These are phyloP conservation scores for Anolis sagrei DNA, from an alignment of 2,113 vertebrate species.

Conservation along the genomic window DNA sequence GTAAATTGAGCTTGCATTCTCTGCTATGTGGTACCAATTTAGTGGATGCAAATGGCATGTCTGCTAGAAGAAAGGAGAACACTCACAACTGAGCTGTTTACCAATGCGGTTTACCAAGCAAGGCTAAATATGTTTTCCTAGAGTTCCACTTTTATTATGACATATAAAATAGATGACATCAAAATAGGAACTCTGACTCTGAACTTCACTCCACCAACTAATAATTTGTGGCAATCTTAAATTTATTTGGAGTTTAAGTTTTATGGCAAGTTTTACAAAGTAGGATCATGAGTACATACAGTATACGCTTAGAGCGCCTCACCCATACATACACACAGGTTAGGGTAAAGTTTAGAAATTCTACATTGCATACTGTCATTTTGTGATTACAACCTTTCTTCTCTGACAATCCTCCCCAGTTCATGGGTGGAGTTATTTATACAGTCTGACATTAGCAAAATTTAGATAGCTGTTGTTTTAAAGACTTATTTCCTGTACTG, in stretches of 20 bases:
- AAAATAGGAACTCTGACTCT: neutral
- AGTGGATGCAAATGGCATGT: neutral
- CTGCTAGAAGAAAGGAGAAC: neutral
- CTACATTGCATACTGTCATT: too few species aligned
- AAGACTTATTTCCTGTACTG: neutral
- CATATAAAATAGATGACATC: neutral
- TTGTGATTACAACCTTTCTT: neutral
- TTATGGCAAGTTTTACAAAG: neutral
- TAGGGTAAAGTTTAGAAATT: too few species aligned
- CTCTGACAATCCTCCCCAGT: neutral
- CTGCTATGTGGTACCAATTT: neutral
- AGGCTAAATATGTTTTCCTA: neutral
- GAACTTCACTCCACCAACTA: neutral
- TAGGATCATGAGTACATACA: neutral
- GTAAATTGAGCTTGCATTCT: neutral
- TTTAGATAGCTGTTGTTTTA: neutral
- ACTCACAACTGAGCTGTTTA: too few species aligned
- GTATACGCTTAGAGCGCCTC: neutral
- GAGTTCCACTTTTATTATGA: neutral
- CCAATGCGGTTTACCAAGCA: neutral
- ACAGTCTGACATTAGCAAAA: neutral
- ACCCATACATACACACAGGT: neutral
- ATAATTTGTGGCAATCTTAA: neutral
- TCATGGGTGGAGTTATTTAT: neutral
- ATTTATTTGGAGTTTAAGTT: neutral